Conservation (phyloP, 1,140 invertebrate species). For the Pseudomyrmex sp. region DNA sequence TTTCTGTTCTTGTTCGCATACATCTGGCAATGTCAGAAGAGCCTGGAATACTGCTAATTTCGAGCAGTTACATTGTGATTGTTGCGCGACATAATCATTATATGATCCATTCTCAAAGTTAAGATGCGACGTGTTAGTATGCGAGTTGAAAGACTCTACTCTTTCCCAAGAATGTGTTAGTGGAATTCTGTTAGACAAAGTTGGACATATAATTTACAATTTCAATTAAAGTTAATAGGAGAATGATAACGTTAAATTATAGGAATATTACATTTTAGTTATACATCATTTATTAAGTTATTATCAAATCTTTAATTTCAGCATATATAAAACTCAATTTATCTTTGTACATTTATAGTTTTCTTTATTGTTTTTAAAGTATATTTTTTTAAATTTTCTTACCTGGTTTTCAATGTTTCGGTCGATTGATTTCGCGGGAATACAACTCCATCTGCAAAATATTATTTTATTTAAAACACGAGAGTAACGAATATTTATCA, state of each 20-base stretch:
- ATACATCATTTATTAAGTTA: background rate
- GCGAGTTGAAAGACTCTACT: slow-evolving; percentile 56
- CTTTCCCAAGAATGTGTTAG: slow-evolving; percentile 79
- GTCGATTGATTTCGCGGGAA: slow-evolving; percentile 54
- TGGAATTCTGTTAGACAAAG: slow-evolving; percentile 81
- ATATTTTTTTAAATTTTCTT: slow-evolving; percentile 54
- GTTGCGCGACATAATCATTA: slow-evolving; percentile 72
- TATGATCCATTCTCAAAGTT: slow-evolving; percentile 62
- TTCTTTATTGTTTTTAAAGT: slow-evolving; percentile 40
- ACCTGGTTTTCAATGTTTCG: slow-evolving; percentile 78
- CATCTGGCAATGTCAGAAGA: slow-evolving; percentile 55
- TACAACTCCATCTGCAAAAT: slow-evolving; percentile 70
- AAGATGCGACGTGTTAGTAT: slow-evolving; percentile 64
- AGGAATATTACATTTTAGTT: slow-evolving; percentile 52
- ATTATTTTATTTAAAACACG: background rate
- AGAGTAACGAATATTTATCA: background rate
- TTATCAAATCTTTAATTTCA: slow-evolving; percentile 1
- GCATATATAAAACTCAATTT: slow-evolving; percentile 23
- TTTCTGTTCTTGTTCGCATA: slow-evolving; percentile 63
- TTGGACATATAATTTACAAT: slow-evolving; percentile 78
- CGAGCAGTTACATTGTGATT: slow-evolving; percentile 73
- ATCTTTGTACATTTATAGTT: slow-evolving; percentile 25
- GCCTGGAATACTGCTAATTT: slow-evolving; percentile 68
- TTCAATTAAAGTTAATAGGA: slow-evolving; percentile 76
- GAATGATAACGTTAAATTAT: too few species aligned